Evolutionary conservation across 2,113 vertebrate species (phyloP).

Genomic region (Rhizomys pruinosus): DNA sequence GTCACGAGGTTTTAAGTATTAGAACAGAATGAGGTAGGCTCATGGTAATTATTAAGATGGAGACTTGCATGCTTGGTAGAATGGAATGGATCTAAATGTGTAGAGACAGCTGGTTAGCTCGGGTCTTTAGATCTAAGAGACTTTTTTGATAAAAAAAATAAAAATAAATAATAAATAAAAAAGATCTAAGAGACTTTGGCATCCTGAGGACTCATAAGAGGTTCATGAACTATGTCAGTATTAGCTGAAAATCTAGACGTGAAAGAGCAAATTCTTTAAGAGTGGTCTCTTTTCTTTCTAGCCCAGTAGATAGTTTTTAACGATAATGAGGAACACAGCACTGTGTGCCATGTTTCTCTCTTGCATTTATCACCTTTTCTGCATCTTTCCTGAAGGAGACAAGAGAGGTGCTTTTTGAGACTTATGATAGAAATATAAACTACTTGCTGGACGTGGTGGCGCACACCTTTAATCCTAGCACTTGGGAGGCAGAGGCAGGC

Average conservation of each 20-base stretch:
- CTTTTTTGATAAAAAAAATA: no score
- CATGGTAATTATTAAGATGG: neutral
- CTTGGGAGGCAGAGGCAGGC: no score
- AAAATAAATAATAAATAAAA: no score
- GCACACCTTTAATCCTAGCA: no score
- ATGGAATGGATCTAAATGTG: neutral
- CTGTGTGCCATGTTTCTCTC: neutral
- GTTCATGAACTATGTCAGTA: neutral
- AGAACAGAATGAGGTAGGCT: neutral
- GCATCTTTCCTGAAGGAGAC: neutral
- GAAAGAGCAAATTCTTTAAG: neutral
- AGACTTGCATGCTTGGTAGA: neutral
- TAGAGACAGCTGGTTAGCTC: neutral
- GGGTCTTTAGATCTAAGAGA: neutral
- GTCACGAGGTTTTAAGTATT: neutral
- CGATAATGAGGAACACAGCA: neutral
- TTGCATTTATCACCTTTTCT: neutral
- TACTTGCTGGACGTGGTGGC: no score
- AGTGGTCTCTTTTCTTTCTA: neutral
- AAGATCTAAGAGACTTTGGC: neutral
- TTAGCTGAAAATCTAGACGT: neutral
- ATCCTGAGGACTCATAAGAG: neutral
- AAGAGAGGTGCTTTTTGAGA: neutral
- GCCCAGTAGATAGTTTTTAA: neutral
- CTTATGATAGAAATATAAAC: neutral